A percentile compares a stretch with the other conserved stretches of the same genome.
Conservation (phyloP, 2,888 invertebrate genomes). For the Drosophila mayaguana region DNA sequence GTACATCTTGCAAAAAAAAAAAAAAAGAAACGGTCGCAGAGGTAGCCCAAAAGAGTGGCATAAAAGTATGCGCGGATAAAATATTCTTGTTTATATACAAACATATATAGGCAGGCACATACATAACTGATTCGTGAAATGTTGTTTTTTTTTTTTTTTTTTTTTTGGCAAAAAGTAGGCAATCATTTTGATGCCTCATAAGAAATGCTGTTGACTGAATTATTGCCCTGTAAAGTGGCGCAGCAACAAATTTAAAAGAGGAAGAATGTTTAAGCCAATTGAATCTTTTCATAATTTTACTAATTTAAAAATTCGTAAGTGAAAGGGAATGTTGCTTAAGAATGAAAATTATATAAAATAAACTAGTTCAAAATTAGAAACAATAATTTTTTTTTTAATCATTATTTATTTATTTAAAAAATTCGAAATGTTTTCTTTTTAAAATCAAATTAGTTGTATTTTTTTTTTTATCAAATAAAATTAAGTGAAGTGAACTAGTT, state of each 20-base stretch:
- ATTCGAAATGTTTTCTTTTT: too few species aligned
- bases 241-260: constrained; percentile 10
- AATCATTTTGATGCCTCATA: constrained; percentile 43
- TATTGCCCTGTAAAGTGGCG: constrained; percentile 24
- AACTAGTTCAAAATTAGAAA: too few species aligned
- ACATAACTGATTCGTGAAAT: not conserved
- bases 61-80: constrained; percentile 36
- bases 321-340: too few species aligned
- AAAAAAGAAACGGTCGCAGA: constrained; percentile 2
- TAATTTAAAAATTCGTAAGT: not conserved
- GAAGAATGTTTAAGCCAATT: not conserved
- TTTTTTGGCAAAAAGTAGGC: constrained; percentile 41
- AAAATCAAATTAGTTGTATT: too few species aligned
- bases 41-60: not conserved
- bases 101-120: not conserved
- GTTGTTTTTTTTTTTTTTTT: not conserved
- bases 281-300: not conserved
- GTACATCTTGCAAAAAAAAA: constrained; percentile 38
- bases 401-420: too few species aligned
- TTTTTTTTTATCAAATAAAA: too few species aligned
- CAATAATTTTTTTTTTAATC: too few species aligned
- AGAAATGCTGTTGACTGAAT: constrained; percentile 12
- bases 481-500: too few species aligned
- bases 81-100: constrained; percentile 37
- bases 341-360: not conserved